Base-by-base conservation (phyloP, 2,797 vertebrate genomes). In the Distichodus sexfasciatus region DNA sequence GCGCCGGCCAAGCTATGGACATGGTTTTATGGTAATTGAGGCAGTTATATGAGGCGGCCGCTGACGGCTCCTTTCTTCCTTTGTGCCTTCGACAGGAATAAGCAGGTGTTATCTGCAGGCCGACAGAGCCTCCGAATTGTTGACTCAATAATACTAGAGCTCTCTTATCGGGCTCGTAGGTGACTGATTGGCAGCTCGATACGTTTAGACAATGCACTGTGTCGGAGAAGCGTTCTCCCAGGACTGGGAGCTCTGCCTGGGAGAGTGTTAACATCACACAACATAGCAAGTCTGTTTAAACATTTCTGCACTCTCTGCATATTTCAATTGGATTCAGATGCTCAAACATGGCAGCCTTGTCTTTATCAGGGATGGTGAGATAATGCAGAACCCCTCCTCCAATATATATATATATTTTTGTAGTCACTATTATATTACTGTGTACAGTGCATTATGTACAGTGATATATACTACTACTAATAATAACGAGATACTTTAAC, bases 221-320 rank as follows among this genome's bases (percentile, higher is more conserved):
- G 88, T 94, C 94, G 92, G 94, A 93, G 93, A 90, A 91, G 92
- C 91, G 92, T 94, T 94, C 92, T 91, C 88, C 89, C 88, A 89
- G 87, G 86, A 88, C 87, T 88, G 71, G 66, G 82, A 81, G 78
- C 88, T 88, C 87, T 82, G 85, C 78, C 79, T 35, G 36, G 46
- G 50, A 75, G 70, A 53, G 62, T 47, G 41, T 67, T 62, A 70
- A 61, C 66, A 69, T 51, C 55, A 55, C 10, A 48, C 62, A 72
- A 75, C 54, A 59, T 59, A 73, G 35, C 38, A 38, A 61, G 62
- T 61, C 60, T 68, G 64, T 60, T 78, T 69, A 59, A 73, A 74
- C 62, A 55, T 55, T 40, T 57, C 66, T 72, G 51, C 50, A 59
- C 63, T 58, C 57, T 55, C 48, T 51, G 24, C 64, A 21, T 50